These are phyloP conservation scores for Halcyon badia DNA, from an alignment of 2,797 vertebrate species.

Conservation along the genomic window DNA sequence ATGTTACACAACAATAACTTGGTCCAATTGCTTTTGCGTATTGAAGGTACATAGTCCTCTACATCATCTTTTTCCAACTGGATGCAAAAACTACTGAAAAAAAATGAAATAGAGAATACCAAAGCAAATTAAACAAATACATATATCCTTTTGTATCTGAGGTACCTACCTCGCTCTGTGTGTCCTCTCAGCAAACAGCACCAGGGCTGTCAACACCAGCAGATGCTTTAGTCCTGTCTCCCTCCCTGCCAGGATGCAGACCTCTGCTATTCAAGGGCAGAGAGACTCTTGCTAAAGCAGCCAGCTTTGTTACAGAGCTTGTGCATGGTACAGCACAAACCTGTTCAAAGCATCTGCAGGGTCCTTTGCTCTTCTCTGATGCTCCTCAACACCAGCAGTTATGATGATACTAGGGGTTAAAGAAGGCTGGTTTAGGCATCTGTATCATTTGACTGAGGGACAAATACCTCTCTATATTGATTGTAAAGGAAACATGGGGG, in stretches of 20 bases:
- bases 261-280: neutral
- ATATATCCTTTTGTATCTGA: neutral
- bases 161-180: neutral
- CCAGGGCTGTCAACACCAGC: neutral
- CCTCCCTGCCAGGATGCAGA: fast-evolving
- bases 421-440: neutral
- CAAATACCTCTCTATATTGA: fast-evolving
- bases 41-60: neutral
- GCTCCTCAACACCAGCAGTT: neutral
- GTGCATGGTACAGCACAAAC: fast-evolving
- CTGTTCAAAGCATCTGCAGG: neutral
- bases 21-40: neutral
- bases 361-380: neutral
- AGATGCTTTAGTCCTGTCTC: neutral
- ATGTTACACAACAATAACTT: neutral
- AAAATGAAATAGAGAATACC: neutral
- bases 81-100: neutral
- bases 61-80: neutral
- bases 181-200: neutral
- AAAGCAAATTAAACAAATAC: neutral
- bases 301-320: neutral
- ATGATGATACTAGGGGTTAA: neutral
- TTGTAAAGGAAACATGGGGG: neutral
- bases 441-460: neutral
- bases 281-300: neutral